phyloP scores from a whole-genome alignment of 2,797 vertebrate species.

The Ispidina picta region DNA sequence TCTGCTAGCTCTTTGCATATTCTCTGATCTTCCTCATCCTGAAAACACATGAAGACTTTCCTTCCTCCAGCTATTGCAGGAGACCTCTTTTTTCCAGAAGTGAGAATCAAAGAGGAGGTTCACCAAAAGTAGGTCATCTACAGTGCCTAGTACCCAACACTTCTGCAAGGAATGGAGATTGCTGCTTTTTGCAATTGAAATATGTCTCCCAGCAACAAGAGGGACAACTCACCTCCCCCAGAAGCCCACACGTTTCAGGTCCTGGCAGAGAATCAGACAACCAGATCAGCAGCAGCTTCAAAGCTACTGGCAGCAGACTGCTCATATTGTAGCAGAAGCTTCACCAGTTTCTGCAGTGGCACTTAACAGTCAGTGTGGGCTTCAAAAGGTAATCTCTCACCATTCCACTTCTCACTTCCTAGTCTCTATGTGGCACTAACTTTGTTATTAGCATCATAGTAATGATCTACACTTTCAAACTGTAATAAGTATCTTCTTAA shows the following conservation, averaged over 20 bases:
- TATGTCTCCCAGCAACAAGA: slow-evolving; percentile 68
- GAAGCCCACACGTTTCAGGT: slow-evolving; percentile 54
- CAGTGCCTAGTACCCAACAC: slow-evolving; percentile 23
- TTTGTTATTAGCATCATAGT: slow-evolving; percentile 28
- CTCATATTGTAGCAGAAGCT: slow-evolving; percentile 47
- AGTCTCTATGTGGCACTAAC: background rate
- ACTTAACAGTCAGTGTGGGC: slow-evolving; percentile 27
- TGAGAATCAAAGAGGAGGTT: slow-evolving; percentile 31
- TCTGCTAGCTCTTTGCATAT: background rate
- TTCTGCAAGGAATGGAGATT: slow-evolving; percentile 52
- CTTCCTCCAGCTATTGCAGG: background rate
- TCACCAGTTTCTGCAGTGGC: slow-evolving; percentile 16
- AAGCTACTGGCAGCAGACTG: slow-evolving; percentile 49
- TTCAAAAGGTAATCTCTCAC: slow-evolving; percentile 31
- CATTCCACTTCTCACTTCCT: background rate
- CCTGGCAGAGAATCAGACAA: slow-evolving; percentile 65
- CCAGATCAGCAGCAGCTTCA: slow-evolving; percentile 63
- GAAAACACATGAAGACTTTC: background rate
- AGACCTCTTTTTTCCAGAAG: slow-evolving; percentile 18
- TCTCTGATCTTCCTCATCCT: background rate
- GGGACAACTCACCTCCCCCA: slow-evolving; percentile 60
- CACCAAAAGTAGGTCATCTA: slow-evolving; percentile 57
- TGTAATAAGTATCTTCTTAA: background rate
- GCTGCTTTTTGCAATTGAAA: slow-evolving; percentile 64
- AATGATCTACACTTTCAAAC: background rate